Evolutionary conservation across 1,140 invertebrate genomes (phyloP).

Genomic region (Penaeus vannamei): DNA sequence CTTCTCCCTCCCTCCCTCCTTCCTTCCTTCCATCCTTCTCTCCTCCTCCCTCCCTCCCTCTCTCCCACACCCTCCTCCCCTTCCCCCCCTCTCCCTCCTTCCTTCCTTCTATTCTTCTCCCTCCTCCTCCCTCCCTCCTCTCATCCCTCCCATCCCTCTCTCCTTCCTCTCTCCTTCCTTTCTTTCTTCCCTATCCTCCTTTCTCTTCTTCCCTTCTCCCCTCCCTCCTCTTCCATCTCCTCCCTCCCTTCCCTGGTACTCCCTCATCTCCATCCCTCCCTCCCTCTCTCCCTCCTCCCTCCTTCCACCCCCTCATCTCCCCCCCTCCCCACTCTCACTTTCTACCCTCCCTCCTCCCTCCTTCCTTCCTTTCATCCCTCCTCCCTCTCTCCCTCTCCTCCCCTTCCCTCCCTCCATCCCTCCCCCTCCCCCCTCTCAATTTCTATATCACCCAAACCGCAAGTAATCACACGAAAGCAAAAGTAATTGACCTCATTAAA

Average conservation of each 20-base stretch:
- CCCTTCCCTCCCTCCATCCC: slow-evolving; percentile 1
- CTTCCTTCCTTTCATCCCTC: background rate
- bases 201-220: background rate
- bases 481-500: no score
- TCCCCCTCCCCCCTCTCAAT: background rate
- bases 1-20: slow-evolving; percentile 10
- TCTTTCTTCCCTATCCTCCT: slow-evolving; percentile 5
- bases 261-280: background rate
- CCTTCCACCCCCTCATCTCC: no score
- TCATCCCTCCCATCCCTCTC: no score
- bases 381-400: no score
- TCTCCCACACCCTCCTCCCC: no score
- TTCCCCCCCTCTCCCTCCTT: slow-evolving; percentile 8
- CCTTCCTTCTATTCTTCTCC: background rate
- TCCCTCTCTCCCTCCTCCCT: background rate
- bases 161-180: background rate
- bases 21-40: no score
- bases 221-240: no score
- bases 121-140: no score
- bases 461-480: no score
- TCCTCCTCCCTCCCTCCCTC: slow-evolving; percentile 10
- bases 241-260: no score
- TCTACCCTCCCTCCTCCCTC: slow-evolving; percentile 1
- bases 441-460: background rate
- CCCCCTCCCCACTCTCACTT: no score